These are phyloP conservation scores for Ridgeia piscesae DNA, from an alignment of 1,140 invertebrate species.

Conservation along the genomic window DNA sequence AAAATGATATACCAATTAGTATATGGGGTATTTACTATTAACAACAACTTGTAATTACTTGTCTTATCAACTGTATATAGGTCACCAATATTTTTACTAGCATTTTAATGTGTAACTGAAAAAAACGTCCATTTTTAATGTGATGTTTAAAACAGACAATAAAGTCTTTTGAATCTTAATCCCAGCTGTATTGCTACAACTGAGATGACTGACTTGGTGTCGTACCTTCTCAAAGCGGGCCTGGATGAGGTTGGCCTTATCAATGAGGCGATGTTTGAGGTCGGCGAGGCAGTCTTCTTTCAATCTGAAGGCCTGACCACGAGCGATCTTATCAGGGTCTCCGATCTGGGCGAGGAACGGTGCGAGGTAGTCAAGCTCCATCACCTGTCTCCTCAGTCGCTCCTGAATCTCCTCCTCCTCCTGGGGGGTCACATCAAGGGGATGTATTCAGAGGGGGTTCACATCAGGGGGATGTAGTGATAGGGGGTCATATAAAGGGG, in stretches of 20 bases:
- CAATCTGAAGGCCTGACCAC: conserved; percentile 47
- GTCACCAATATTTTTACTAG: too few species aligned
- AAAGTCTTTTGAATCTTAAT: too few species aligned
- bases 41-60: too few species aligned
- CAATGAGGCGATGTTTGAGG: conserved; percentile 56
- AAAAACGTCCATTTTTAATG: too few species aligned
- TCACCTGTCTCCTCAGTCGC: conserved; percentile 54
- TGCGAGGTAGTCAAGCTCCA: conserved; percentile 58
- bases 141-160: too few species aligned
- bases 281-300: conserved; percentile 56
- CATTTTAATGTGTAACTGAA: too few species aligned
- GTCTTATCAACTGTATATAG: too few species aligned
- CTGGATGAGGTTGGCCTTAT: conserved; percentile 60
- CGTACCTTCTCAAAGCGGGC: conserved; percentile 57
- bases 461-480: too few species aligned
- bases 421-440: conserved; percentile 35
- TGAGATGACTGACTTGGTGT: not conserved
- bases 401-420: conserved; percentile 52
- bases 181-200: too few species aligned
- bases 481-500: too few species aligned
- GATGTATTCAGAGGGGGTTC: conserved; percentile 1
- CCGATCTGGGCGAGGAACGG: conserved; percentile 57
- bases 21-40: too few species aligned
- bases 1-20: too few species aligned
- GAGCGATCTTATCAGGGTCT: conserved; percentile 50